Percentiles rank a stretch among this genome's conserved stretches.
phyloP scores from a whole-genome alignment of 2,113 vertebrate genomes.

The Triplophysa tibetana region DNA sequence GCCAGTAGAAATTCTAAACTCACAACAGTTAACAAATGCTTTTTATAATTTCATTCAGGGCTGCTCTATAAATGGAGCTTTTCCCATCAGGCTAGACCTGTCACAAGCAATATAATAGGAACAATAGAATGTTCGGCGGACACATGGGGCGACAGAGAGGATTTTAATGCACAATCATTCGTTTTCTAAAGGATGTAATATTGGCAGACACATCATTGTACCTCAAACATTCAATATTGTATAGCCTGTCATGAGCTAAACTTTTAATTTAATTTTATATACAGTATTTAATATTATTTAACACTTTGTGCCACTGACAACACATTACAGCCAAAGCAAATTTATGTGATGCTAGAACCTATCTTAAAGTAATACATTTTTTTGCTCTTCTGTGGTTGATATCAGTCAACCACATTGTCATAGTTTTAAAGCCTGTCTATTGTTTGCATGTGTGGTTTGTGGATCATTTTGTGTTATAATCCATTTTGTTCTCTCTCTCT shows the following conservation, averaged over 20 bases:
- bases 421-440: slow-evolving; percentile 3
- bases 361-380: background rate
- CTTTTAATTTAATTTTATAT: slow-evolving; percentile 53
- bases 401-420: slow-evolving; percentile 13
- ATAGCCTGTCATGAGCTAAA: slow-evolving; percentile 74
- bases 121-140: slow-evolving; percentile 23
- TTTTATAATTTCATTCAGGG: slow-evolving; percentile 60
- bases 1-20: slow-evolving; percentile 37
- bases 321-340: background rate
- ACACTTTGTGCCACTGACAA: background rate
- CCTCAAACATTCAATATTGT: slow-evolving; percentile 38
- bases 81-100: slow-evolving; percentile 6
- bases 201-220: background rate
- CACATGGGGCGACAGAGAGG: background rate
- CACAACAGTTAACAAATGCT: slow-evolving; percentile 41
- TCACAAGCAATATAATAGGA: slow-evolving; percentile 10
- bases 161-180: background rate
- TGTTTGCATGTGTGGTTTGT: slow-evolving; percentile 39
- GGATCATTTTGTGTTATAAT: slow-evolving; percentile 17
- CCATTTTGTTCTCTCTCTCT: background rate
- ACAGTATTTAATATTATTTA: slow-evolving; percentile 43
- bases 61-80: slow-evolving; percentile 68
- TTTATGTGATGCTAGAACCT: slow-evolving; percentile 11
- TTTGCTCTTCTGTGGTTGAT: slow-evolving; percentile 21
- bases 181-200: background rate